Evolutionary conservation across 2,113 vertebrate species (phyloP), one percentile per base, ranked within the genome.

Genomic region (Callionymus lyra): DNA sequence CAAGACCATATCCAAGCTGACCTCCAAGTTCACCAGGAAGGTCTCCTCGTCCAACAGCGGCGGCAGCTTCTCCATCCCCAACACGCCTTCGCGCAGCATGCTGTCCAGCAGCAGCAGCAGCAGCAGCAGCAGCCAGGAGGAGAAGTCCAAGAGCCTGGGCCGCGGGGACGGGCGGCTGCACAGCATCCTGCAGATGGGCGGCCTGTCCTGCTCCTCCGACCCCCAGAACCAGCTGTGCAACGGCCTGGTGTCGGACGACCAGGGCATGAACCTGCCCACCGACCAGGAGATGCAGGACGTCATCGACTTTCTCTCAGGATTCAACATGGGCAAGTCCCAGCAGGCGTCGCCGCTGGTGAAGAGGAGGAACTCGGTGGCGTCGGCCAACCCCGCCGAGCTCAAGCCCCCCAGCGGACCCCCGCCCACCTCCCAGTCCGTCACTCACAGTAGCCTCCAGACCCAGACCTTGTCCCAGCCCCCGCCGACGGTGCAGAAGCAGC

Each of bases 241-340:
- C 2, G 92, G 92, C 2, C 85, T 82, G 4, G 74, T 85, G 59
- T 86, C 82, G 16, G 92, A 94, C 0, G 93, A 94, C 57, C 94
- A 97, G 83, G 90, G 90, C 43, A 97, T 97, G 91, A 99, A 98
- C 74, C 72, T 99, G 60, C 95, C 95, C 15, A 97, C 90, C 0
- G 95, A 99, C 80, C 94, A 97, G 74, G 95, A 99, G 82, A 99
- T 99, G 95, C 95, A 99, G 73, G 95, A 99, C 37, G 94, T 99
- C 55, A 99, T 99, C 2, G 95, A 99, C 77, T 99, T 99, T 77
- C 88, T 99, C 53, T 99, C 95, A 12, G 94, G 95, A 44, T 98
- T 98, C 80, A 97, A 94, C 77, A 94, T 97, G 93, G 91, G 92
- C 51, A 98, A 96, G 75, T 97, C 93, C 31, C 95, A 98, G 80